Percentiles rank a stretch among this genome's conserved stretches.
phyloP scores from a whole-genome alignment of 2,797 vertebrate genomes.

The Pelobates cultripes region DNA sequence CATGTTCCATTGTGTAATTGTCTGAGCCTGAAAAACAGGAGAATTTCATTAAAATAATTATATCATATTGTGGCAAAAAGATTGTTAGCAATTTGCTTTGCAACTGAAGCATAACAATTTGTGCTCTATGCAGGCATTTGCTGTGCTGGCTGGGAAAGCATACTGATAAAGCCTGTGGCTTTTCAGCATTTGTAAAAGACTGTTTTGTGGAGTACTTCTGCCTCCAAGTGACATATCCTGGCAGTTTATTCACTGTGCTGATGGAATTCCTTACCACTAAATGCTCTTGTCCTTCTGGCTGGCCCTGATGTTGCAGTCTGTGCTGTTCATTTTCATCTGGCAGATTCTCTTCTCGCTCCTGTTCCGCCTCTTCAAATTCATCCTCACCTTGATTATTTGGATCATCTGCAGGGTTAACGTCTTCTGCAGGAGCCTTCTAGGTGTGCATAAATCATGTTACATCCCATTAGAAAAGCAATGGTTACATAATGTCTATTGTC shows the following conservation, averaged over 20 bases:
- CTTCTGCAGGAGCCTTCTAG: conserved; percentile 77
- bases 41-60: conserved; percentile 42
- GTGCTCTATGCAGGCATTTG: conserved; percentile 30
- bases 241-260: conserved; percentile 33
- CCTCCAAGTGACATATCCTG: conserved; percentile 44
- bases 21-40: conserved; percentile 26
- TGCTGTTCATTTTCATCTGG: conserved; percentile 75
- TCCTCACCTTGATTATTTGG: conserved; percentile 98
- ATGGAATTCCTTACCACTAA: conserved; percentile 80
- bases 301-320: conserved; percentile 66
- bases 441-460: conserved; percentile 50
- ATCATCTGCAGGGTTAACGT: conserved; percentile 92
- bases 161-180: conserved; percentile 10
- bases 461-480: conserved; percentile 11
- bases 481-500: conserved; percentile 2
- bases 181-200: neutral
- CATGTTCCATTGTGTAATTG: conserved; percentile 10
- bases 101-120: conserved; percentile 43
- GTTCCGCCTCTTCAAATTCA: conserved; percentile 95
- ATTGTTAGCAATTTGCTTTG: conserved; percentile 45
- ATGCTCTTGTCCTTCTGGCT: conserved; percentile 81
- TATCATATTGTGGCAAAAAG: conserved; percentile 29
- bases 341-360: conserved; percentile 79
- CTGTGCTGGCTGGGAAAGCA: conserved; percentile 16
- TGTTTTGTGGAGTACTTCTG: conserved; percentile 49